Conservation (phyloP, 2,797 vertebrate species). For the Labeo calbasu region DNA sequence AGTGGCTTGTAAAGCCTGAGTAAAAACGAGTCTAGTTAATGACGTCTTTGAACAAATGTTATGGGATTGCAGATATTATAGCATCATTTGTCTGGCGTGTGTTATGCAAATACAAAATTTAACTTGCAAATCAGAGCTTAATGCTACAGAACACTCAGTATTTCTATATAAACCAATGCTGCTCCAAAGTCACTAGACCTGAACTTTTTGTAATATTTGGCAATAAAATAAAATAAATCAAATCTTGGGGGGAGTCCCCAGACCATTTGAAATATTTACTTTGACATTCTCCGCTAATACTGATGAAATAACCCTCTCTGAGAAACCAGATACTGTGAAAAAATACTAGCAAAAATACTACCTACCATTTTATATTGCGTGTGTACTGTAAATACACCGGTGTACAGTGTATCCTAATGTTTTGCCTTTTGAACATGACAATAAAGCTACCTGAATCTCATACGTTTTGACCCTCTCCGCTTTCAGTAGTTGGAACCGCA, state of each 20-base stretch:
- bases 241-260: neutral
- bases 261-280: neutral
- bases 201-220: neutral
- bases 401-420: neutral
- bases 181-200: neutral
- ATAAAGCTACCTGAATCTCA: neutral
- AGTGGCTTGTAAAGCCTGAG: neutral
- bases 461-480: slow-evolving; percentile 58
- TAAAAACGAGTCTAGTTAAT: neutral
- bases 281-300: neutral
- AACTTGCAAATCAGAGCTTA: neutral
- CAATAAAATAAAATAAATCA: neutral
- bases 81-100: neutral
- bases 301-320: neutral
- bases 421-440: neutral
- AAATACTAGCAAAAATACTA: neutral
- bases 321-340: neutral
- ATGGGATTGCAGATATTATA: neutral
- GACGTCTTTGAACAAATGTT: neutral
- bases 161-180: neutral
- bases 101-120: neutral
- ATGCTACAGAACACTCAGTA: neutral
- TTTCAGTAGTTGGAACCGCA: slow-evolving; percentile 60
- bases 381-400: no score
- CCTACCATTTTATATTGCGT: neutral